Conservation (phyloP, 1,140 invertebrate genomes). For the Nixonia krombeini region DNA sequence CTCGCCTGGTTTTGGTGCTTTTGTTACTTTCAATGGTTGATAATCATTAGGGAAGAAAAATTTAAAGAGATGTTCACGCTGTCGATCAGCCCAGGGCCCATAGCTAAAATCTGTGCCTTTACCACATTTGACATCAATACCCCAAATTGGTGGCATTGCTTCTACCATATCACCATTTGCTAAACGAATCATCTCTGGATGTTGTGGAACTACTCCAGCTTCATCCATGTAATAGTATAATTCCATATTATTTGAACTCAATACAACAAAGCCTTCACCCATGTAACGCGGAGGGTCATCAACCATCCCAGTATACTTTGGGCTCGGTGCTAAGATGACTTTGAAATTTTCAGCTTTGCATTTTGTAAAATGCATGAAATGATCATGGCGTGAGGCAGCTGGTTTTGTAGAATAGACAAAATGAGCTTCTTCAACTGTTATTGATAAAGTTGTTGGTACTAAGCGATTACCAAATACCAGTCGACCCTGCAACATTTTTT, state of each 20-base stretch:
- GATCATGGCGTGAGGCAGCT: constrained; percentile 91
- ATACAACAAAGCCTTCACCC: constrained; percentile 97
- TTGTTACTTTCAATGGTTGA: constrained; percentile 82
- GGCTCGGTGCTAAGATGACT: constrained; percentile 93
- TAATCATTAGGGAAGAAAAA: constrained; percentile 97
- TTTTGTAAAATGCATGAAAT: constrained; percentile 97
- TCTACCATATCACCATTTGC: constrained; percentile 95
- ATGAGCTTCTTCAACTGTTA: constrained; percentile 95
- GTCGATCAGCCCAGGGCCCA: constrained; percentile 97
- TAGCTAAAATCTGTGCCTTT: constrained; percentile 98
- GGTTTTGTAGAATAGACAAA: constrained; percentile 96
- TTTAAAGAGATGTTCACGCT: constrained; percentile 94
- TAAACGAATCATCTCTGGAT: constrained; percentile 89
- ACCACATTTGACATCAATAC: constrained; percentile 95
- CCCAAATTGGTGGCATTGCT: constrained; percentile 93
- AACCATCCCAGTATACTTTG: constrained; percentile 91
- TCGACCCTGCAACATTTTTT: constrained; percentile 77
- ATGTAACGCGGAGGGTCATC: constrained; percentile 97
- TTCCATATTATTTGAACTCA: constrained; percentile 95
- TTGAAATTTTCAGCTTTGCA: constrained; percentile 96
- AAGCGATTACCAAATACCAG: constrained; percentile 97
- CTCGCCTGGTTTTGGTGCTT: constrained; percentile 87
- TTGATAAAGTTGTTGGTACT: constrained; percentile 92
- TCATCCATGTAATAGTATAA: constrained; percentile 98
- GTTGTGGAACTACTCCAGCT: constrained; percentile 88